Evolutionary conservation across 2,888 invertebrate genomes (phyloP).

Genomic region (Rhagonycha lutea): DNA sequence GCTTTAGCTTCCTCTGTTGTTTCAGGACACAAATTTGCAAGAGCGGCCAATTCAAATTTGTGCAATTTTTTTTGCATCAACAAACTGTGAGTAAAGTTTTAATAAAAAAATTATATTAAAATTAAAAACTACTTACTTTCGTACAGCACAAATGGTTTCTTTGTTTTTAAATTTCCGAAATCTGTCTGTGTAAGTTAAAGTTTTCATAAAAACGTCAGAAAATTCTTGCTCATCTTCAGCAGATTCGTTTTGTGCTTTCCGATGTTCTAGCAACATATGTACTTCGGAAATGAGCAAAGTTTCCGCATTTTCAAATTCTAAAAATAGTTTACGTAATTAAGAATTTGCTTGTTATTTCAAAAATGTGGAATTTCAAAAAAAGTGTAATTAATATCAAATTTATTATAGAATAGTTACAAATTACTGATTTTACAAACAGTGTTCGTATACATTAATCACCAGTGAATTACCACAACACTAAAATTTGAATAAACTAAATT

Average conservation of each 20-base stretch:
- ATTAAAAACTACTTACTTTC: slow-evolving; percentile 70
- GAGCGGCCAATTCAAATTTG: slow-evolving; percentile 96
- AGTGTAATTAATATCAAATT: neutral
- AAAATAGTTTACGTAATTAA: slow-evolving; percentile 32
- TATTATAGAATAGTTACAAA: neutral
- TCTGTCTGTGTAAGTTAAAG: slow-evolving; percentile 91
- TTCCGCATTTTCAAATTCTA: slow-evolving; percentile 98
- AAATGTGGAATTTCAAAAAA: neutral
- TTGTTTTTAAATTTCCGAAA: slow-evolving; percentile 98
- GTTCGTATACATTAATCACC: neutral
- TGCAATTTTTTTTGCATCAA: slow-evolving; percentile 93
- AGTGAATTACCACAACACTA: neutral
- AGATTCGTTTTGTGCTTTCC: slow-evolving; percentile 96
- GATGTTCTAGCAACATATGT: slow-evolving; percentile 93
- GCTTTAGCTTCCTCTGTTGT: slow-evolving; percentile 98
- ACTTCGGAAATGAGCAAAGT: slow-evolving; percentile 95
- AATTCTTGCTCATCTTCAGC: slow-evolving; percentile 98
- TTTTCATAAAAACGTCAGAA: slow-evolving; percentile 98
- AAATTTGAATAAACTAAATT: neutral
- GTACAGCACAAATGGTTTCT: slow-evolving; percentile 94
- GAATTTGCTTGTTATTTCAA: neutral
- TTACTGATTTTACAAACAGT: neutral
- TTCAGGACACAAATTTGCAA: slow-evolving; percentile 98
- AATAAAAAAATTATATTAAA: neutral
- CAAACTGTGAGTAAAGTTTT: slow-evolving; percentile 62